Evolutionary conservation across 2,797 vertebrate species (phyloP).

Genomic region (Adelosebastes latens): DNA sequence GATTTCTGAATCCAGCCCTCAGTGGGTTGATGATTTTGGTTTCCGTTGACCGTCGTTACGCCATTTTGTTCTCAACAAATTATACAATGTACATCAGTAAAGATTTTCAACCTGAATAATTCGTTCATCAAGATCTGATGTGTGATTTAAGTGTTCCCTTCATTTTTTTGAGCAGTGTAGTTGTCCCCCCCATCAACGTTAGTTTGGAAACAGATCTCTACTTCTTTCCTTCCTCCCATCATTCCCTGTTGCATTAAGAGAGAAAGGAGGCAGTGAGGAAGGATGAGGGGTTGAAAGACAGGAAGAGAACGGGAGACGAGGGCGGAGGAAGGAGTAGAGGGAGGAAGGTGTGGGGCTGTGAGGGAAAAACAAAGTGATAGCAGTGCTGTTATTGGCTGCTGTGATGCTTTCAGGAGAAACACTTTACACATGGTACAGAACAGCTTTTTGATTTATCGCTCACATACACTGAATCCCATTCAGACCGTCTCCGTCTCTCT

Average conservation of each 20-base stretch:
- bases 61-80: no score
- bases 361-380: slow-evolving; percentile 13
- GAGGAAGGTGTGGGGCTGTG: neutral
- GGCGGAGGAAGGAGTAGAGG: slow-evolving; percentile 36
- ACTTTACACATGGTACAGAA: neutral
- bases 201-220: slow-evolving; percentile 43
- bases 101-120: no score
- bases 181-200: neutral
- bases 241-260: slow-evolving; percentile 27
- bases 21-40: no score
- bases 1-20: no score
- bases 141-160: no score
- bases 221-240: slow-evolving; percentile 27
- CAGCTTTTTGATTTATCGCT: neutral
- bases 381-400: slow-evolving; percentile 22
- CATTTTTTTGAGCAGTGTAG: no score
- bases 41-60: no score
- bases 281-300: slow-evolving; percentile 55
- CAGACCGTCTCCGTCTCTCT: neutral
- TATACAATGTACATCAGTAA: no score
- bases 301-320: slow-evolving; percentile 56
- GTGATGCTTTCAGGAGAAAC: slow-evolving; percentile 16
- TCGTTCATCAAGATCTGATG: no score
- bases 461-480: neutral
- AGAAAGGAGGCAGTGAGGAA: slow-evolving; percentile 47